These are phyloP conservation scores for Datnioides undecimradiatus DNA, from an alignment of 2,113 vertebrate species.

Conservation along the genomic window DNA sequence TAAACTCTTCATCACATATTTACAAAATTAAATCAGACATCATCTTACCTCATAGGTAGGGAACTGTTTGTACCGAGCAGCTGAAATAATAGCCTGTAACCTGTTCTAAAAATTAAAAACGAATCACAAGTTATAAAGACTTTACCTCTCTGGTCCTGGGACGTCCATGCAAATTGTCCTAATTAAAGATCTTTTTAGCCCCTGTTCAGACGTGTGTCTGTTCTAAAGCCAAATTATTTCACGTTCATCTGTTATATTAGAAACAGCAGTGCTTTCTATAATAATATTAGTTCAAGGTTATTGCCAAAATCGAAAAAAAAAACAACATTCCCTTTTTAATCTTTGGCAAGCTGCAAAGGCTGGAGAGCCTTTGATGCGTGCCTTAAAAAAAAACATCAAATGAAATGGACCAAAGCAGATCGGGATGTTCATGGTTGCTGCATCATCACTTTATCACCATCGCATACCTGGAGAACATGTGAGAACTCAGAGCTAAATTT, in stretches of 20 bases:
- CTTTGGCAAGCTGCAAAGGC: constrained; percentile 17
- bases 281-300: constrained; percentile 3
- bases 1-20: not conserved
- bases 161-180: not conserved
- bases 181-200: not conserved
- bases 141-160: not conserved
- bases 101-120: not conserved
- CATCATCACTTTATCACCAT: constrained; percentile 49
- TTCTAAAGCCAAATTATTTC: constrained; percentile 11
- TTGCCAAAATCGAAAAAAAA: constrained; percentile 17
- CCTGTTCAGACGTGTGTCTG: not conserved
- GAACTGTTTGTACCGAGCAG: too few relatives aligned
- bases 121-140: too few relatives aligned
- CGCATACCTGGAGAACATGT: constrained; percentile 46
- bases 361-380: constrained; percentile 51
- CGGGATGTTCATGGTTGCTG: constrained; percentile 42
- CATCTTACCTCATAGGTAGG: not conserved
- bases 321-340: constrained; percentile 39
- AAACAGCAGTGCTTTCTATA: not conserved
- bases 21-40: not conserved
- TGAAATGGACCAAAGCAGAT: constrained; percentile 48
- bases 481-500: constrained; percentile 7
- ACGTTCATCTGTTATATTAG: not conserved
- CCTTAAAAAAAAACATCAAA: constrained; percentile 63
- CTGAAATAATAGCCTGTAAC: not conserved